phyloP scores from a whole-genome alignment of 2,113 vertebrate genomes.

The Megalops atlanticus region DNA sequence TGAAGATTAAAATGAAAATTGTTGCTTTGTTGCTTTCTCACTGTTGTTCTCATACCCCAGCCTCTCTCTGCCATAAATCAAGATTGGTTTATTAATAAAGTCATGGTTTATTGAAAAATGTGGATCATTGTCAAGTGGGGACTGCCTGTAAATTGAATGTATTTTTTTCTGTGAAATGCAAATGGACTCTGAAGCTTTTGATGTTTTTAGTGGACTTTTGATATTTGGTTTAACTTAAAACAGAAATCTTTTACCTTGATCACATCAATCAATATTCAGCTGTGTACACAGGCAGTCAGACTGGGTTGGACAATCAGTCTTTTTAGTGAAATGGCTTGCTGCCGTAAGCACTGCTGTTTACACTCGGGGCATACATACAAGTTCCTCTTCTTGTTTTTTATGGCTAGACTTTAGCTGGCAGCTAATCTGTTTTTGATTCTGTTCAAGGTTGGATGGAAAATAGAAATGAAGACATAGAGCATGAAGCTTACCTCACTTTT shows the following conservation, averaged over 20 bases:
- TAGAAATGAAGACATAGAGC: conserved; percentile 22
- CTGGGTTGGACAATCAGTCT: not conserved
- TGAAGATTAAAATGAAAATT: too few relatives aligned
- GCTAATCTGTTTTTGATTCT: conserved; percentile 34
- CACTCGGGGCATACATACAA: not conserved
- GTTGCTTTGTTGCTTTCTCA: too few relatives aligned
- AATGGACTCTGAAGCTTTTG: conserved; percentile 29
- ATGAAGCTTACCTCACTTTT: conserved; percentile 33
- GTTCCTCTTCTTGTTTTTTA: not conserved
- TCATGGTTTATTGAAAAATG: too few relatives aligned
- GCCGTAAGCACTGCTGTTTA: not conserved
- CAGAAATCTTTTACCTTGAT: conserved; percentile 9
- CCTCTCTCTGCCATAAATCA: too few relatives aligned
- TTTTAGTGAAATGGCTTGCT: conserved; percentile 12
- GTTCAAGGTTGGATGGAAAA: conserved; percentile 33
- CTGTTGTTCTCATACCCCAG: too few relatives aligned
- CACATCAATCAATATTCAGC: not conserved
- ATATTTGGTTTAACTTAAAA: not conserved
- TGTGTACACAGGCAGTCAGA: too few relatives aligned
- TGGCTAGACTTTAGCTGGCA: conserved; percentile 2
- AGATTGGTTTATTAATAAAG: too few relatives aligned
- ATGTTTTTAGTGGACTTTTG: not conserved
- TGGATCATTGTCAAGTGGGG: too few relatives aligned
- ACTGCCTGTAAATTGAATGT: too few relatives aligned
- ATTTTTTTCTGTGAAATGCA: conserved; percentile 25